Evolutionary conservation across 2,888 invertebrate genomes (phyloP).

Genomic region (Acrobasis repandana): DNA sequence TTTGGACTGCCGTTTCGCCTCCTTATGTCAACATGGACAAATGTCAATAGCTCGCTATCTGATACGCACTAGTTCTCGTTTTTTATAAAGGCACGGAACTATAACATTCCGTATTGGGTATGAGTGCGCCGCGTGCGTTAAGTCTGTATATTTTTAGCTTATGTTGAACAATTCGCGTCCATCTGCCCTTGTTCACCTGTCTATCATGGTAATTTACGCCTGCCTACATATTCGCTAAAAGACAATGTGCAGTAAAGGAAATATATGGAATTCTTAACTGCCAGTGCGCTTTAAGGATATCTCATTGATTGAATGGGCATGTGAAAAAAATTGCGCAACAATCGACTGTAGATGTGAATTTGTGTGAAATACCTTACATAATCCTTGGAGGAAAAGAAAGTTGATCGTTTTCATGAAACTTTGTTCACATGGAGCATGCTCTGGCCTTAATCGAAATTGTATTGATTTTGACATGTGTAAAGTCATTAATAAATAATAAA

Average conservation of each 20-base stretch:
- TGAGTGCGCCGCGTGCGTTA: constrained; percentile 46
- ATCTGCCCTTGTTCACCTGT: constrained; percentile 77
- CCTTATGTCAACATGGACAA: constrained; percentile 73
- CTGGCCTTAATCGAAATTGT: constrained; percentile 9
- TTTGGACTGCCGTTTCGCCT: constrained; percentile 81
- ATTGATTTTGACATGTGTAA: constrained; percentile 1
- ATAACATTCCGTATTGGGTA: constrained; percentile 63
- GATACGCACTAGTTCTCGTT: constrained; percentile 66
- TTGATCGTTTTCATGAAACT: constrained; percentile 8
- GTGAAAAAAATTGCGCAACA: constrained; percentile 19
- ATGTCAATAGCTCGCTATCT: constrained; percentile 76
- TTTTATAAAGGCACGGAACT: constrained; percentile 59
- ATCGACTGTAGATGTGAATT: neutral
- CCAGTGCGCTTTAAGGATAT: constrained; percentile 55
- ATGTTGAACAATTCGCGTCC: constrained; percentile 70
- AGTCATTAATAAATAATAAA: neutral
- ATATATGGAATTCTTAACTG: constrained; percentile 65
- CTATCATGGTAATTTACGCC: constrained; percentile 74
- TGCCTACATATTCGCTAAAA: constrained; percentile 49
- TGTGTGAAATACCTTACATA: constrained; percentile 13
- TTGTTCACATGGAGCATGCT: neutral
- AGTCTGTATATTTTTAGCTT: constrained; percentile 69
- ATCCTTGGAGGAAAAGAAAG: constrained; percentile 19
- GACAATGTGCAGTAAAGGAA: constrained; percentile 62
- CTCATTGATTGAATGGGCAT: constrained; percentile 39